phyloP scores from a whole-genome alignment of 1,140 invertebrate genomes.

The Ectropis grisescens region DNA sequence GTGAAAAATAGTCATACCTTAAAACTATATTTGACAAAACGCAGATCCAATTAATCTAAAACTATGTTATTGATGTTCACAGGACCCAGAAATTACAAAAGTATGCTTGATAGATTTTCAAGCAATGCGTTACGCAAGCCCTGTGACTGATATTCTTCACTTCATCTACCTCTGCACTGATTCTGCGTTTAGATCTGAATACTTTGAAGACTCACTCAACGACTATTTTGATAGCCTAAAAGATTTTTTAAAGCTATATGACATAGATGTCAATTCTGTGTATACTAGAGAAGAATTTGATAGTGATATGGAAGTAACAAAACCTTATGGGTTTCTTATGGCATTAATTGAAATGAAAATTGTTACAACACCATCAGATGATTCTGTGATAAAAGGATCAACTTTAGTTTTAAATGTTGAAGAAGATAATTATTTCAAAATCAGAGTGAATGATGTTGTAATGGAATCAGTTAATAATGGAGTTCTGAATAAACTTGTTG shows the following conservation, averaged over 20 bases:
- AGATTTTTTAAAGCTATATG: constrained; percentile 27
- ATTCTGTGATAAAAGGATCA: constrained; percentile 16
- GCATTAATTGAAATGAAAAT: constrained; percentile 42
- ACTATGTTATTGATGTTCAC: too few relatives aligned
- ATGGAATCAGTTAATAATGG: constrained; percentile 38
- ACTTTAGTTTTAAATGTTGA: constrained; percentile 8
- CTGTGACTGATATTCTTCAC: constrained; percentile 40
- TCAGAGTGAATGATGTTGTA: constrained; percentile 44
- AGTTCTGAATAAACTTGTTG: constrained; percentile 26
- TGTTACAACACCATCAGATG: constrained; percentile 26
- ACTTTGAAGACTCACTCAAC: constrained; percentile 26
- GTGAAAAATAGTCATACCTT: too few relatives aligned
- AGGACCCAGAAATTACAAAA: too few relatives aligned
- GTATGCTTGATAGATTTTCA: constrained; percentile 53
- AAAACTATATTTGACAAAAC: too few relatives aligned
- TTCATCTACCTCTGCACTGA: constrained; percentile 47
- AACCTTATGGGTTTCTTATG: constrained; percentile 34
- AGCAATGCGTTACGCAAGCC: constrained; percentile 40
- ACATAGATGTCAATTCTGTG: constrained; percentile 24
- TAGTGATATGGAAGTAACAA: constrained; percentile 26
- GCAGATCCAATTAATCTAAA: too few relatives aligned
- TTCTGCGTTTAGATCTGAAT: constrained; percentile 37
- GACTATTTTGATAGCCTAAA: constrained; percentile 36
- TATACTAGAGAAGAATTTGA: constrained; percentile 33
- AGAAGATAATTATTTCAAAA: constrained; percentile 18